Percentiles rank a stretch among this genome's conserved stretches.
Conservation (phyloP, 2,888 invertebrate species). For the Lepidocyrtinus sp. region DNA sequence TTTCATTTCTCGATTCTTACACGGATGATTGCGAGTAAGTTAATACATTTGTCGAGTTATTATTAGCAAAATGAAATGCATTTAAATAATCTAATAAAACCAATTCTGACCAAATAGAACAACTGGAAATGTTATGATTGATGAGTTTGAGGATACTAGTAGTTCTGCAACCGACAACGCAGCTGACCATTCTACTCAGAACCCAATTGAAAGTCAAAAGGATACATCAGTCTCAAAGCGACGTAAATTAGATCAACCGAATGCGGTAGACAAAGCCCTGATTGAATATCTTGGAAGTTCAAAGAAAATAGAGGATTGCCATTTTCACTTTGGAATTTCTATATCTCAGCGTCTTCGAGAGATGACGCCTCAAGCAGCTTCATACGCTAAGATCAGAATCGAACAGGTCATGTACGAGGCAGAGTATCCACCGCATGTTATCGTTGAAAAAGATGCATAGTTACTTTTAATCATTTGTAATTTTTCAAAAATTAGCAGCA, state of each 20-base stretch:
- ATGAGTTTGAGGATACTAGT: background rate
- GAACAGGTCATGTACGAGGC: conserved; percentile 6
- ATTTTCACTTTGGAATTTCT: background rate
- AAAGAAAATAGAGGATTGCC: background rate
- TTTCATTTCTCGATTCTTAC: background rate
- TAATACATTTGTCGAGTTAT: background rate
- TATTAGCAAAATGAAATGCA: conserved; percentile 11
- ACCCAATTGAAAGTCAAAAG: background rate
- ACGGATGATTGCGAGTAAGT: conserved; percentile 1
- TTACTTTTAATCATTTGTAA: background rate
- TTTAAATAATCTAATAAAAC: background rate
- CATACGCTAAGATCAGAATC: background rate
- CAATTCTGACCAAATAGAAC: conserved; percentile 15
- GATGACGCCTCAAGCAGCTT: background rate
- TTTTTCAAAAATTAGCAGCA: background rate
- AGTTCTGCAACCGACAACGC: background rate
- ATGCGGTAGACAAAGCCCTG: background rate
- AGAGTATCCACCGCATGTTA: background rate
- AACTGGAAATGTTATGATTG: background rate
- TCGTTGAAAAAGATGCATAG: background rate
- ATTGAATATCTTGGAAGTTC: background rate
- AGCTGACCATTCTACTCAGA: background rate
- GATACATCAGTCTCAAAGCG: background rate
- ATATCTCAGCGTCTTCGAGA: background rate
- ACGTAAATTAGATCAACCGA: background rate